Conservation (phyloP, 2,113 vertebrate species). For the Dasypus novemcinctus region DNA sequence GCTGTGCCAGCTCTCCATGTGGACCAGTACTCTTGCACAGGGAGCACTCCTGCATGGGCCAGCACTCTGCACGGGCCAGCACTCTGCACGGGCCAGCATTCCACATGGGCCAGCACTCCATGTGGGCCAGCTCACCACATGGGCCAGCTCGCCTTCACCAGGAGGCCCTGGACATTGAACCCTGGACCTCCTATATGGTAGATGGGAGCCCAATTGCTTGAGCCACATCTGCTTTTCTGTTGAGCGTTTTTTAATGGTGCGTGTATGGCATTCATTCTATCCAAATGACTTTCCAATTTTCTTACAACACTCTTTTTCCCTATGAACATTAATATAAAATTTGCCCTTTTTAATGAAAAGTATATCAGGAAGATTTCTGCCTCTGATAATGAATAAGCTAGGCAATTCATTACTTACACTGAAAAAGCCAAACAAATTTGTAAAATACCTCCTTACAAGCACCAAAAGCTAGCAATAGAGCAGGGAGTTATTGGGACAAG, state of each 20-base stretch:
- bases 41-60: too few species aligned
- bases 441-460: background rate
- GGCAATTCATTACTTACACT: background rate
- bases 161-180: too few species aligned
- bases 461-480: background rate
- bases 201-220: too few species aligned
- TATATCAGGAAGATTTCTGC: background rate
- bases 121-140: too few species aligned
- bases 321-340: constrained; percentile 12
- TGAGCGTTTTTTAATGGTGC: background rate
- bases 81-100: too few species aligned
- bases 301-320: background rate
- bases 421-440: background rate
- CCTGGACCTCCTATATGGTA: too few species aligned
- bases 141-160: too few species aligned
- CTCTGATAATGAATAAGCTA: background rate
- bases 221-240: too few species aligned
- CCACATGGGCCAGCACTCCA: too few species aligned
- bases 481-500: background rate
- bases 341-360: background rate
- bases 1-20: too few species aligned
- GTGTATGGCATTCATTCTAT: background rate
- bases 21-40: too few species aligned
- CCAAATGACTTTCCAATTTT: background rate
- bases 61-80: too few species aligned